These are phyloP conservation scores for Harpalus rubripes DNA, from an alignment of 2,888 invertebrate genomes.

Conservation along the genomic window DNA sequence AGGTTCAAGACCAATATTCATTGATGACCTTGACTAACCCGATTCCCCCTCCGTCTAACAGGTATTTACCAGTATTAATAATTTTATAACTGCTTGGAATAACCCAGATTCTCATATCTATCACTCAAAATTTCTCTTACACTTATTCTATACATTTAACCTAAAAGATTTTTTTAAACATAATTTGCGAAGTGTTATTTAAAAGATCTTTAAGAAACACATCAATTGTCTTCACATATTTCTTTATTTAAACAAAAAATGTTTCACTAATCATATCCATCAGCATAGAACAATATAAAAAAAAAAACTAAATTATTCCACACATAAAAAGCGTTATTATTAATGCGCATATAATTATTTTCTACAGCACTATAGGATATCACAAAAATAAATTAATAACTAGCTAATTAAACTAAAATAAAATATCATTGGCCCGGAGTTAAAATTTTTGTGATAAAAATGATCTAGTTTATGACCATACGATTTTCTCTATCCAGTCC, in stretches of 20 bases:
- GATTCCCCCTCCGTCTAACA: constrained; percentile 59
- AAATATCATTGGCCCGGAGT: background rate
- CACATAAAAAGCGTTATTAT: constrained; percentile 39
- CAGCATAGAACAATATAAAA: constrained; percentile 23
- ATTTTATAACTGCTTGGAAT: constrained; percentile 58
- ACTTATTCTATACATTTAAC: background rate
- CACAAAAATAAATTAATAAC: constrained; percentile 47
- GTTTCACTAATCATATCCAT: constrained; percentile 16
- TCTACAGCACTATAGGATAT: constrained; percentile 13
- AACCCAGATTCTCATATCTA: constrained; percentile 56
- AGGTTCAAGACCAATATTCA: constrained; percentile 64
- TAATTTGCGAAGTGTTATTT: background rate
- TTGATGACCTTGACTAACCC: constrained; percentile 58
- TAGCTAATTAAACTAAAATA: constrained; percentile 19
- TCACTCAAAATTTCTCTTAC: constrained; percentile 31
- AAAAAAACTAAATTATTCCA: constrained; percentile 40
- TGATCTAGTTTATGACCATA: constrained; percentile 76
- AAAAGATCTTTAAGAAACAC: background rate
- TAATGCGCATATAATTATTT: constrained; percentile 41
- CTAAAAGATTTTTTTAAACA: background rate
- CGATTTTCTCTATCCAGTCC: constrained; percentile 81
- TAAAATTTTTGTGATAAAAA: constrained; percentile 17
- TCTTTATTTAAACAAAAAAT: constrained; percentile 40
- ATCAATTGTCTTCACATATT: constrained; percentile 7
- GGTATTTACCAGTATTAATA: constrained; percentile 64